Conservation (phyloP, 2,113 vertebrate genomes). For the Galeopterus variegatus region DNA sequence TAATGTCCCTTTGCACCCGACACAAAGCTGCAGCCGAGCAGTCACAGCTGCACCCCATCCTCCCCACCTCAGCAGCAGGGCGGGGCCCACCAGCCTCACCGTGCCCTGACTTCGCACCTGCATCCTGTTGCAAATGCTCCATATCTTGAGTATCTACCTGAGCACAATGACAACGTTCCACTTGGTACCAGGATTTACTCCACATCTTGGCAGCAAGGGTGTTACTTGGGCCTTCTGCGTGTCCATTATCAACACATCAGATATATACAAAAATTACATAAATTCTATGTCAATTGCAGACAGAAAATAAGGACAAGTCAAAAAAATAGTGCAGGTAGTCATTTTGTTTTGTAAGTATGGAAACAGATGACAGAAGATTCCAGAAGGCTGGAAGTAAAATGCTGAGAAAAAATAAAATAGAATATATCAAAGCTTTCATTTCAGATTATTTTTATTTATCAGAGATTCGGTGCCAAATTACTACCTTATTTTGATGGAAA, state of each 20-base stretch:
- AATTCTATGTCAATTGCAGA: not conserved
- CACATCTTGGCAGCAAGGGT: no score
- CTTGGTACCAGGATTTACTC: no score
- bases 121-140: fast-evolving
- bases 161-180: not conserved
- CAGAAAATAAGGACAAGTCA: not conserved
- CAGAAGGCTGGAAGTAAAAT: not conserved
- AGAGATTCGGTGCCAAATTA: not conserved
- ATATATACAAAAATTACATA: not conserved
- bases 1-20: not conserved
- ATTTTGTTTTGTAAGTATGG: not conserved
- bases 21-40: not conserved
- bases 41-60: not conserved
- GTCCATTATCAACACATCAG: not conserved
- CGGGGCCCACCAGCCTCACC: no score
- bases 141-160: not conserved
- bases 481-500: not conserved
- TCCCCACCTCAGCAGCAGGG: no score
- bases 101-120: not conserved
- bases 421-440: not conserved
- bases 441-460: not conserved
- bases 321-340: not conserved
- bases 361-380: not conserved
- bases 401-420: no score
- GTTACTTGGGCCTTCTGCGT: fast-evolving